Percentiles rank a stretch among this genome's conserved stretches.
These are phyloP conservation scores for Paramormyrops kingsleyae DNA, from an alignment of 2,113 vertebrate species.

Conservation along the genomic window DNA sequence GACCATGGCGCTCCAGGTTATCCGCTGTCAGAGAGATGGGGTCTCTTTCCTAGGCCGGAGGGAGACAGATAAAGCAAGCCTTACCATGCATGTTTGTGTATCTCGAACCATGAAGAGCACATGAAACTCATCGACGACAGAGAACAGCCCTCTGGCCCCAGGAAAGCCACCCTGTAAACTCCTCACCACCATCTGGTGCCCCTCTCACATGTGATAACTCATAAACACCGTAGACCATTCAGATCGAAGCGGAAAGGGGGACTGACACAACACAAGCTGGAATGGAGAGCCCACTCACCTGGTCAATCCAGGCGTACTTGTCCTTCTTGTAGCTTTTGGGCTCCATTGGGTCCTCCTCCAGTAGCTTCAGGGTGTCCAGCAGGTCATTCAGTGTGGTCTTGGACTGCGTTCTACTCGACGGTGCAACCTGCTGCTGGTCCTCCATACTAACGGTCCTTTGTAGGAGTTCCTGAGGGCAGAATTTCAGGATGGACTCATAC, in stretches of 20 bases:
- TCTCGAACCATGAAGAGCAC: background rate
- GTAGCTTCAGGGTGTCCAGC: slow-evolving; percentile 76
- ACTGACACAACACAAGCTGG: background rate
- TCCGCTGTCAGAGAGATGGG: slow-evolving; percentile 79
- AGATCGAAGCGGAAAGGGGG: background rate
- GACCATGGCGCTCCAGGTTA: slow-evolving; percentile 81
- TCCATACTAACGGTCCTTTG: slow-evolving; percentile 50
- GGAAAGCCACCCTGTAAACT: background rate
- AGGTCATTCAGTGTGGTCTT: slow-evolving; percentile 76
- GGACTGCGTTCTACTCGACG: slow-evolving; percentile 55
- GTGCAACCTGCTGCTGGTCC: slow-evolving; percentile 45
- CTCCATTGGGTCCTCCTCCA: slow-evolving; percentile 75
- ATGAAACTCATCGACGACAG: background rate
- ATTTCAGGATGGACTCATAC: accelerated
- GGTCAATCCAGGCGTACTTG: slow-evolving; percentile 71
- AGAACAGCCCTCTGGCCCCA: background rate
- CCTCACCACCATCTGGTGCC: background rate
- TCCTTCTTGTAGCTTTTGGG: slow-evolving; percentile 63
- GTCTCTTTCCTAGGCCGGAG: slow-evolving; percentile 59
- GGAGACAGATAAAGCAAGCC: background rate
- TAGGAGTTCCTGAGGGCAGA: slow-evolving; percentile 49
- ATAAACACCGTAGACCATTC: background rate
- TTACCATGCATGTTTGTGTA: background rate
- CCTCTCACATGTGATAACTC: background rate
- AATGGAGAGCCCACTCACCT: slow-evolving; percentile 52